Evolutionary conservation across 2,888 invertebrate species (phyloP).

Genomic region (Carcina quercana): DNA sequence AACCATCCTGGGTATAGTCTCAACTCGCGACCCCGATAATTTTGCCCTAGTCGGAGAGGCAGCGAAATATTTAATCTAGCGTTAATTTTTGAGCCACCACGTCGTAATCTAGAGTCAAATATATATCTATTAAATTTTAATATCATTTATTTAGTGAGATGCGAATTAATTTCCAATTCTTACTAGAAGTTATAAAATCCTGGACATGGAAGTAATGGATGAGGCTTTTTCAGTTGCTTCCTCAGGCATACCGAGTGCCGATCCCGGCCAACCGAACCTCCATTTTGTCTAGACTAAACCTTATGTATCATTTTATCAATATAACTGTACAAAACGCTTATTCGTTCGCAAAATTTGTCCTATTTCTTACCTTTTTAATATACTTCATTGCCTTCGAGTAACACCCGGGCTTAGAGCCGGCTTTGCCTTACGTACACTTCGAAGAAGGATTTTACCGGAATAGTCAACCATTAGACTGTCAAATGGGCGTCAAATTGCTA

Average conservation of each 20-base stretch:
- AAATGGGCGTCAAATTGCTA: too few species aligned
- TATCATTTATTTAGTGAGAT: too few species aligned
- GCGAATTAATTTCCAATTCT: too few species aligned
- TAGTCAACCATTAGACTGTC: too few species aligned
- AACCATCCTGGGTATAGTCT: too few species aligned
- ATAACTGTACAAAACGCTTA: conserved; percentile 71
- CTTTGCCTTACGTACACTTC: conserved; percentile 61
- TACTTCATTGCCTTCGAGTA: conserved; percentile 30
- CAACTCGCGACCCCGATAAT: too few species aligned
- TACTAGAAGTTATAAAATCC: conserved; percentile 1
- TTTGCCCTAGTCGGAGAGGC: too few species aligned
- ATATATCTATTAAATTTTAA: too few species aligned
- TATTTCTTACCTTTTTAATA: conserved; percentile 41
- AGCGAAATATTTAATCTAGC: too few species aligned
- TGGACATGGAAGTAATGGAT: conserved; percentile 1
- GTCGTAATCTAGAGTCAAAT: too few species aligned
- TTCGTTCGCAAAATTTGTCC: conserved; percentile 61
- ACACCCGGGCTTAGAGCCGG: conserved; percentile 55
- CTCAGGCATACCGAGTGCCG: conserved; percentile 36
- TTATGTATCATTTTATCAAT: conserved; percentile 47
- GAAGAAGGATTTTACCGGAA: conserved; percentile 65
- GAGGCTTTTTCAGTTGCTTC: conserved; percentile 3
- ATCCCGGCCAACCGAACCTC: conserved; percentile 28
- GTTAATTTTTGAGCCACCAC: too few species aligned
- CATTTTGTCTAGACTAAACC: conserved; percentile 54